Evolutionary conservation across 2,113 vertebrate genomes (phyloP), one percentile per base, ranked within the genome.

Genomic region (Pampusana beccarii): DNA sequence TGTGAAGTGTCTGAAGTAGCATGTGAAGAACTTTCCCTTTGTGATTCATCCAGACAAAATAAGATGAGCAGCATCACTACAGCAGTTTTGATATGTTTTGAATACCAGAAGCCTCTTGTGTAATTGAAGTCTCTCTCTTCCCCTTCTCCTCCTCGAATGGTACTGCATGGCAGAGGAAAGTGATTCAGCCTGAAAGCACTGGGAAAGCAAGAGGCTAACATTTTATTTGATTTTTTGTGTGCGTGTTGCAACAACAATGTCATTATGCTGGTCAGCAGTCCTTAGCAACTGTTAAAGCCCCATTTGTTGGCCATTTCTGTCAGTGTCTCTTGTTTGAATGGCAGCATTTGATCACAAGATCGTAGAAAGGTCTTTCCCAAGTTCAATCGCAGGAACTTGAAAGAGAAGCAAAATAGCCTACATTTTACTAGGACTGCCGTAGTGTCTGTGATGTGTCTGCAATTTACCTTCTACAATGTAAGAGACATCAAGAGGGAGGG

Each of bases 321-420:
- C 73, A 81, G 61, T 56, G 54, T 88, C 90, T 96, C 56, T 88
- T 75, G 36, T 93, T 64, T 90, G 92, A 97, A 69, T 93, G 79
- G 74, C 81, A 83, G 64, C 64, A 69, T 92, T 96, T 96, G 88
- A 93, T 96, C 89, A 86, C 69, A 88, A 88, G 88, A 96, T 92
- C 88, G 93, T 57, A 92, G 75, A 71, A 94, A 86, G 72, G 65
- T 93, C 86, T 93, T 95, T 88, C 65, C 88, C 34, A 78, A 25
- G 72, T 92, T 96, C 92, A 95, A 78, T 93, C 69, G 74, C 48
- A 60, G 64, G 61, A 77, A 95, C 82, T 90, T 96, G 66, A 94
- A 94, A 96, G 88, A 79, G 73, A 44, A 19, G 61, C 77, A 77
- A 93, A 84, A 33, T 60, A 95, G 64, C 72, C 79, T 86, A 42